Evolutionary conservation across 2,888 invertebrate species (phyloP).

Genomic region (Caenorhabditis sinica): DNA sequence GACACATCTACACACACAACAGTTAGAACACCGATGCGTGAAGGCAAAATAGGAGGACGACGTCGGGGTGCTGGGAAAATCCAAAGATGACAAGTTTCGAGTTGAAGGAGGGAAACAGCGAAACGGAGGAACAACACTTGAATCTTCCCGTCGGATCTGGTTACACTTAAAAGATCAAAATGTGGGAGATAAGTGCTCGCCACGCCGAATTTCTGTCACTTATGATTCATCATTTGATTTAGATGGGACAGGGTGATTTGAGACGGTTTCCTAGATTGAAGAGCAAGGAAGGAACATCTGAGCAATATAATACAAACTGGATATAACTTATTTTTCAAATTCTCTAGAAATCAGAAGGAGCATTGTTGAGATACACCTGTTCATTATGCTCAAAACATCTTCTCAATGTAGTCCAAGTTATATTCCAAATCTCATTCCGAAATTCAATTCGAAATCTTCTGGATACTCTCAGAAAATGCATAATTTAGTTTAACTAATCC

Average conservation of each 20-base stretch:
- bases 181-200: slow-evolving; percentile 45
- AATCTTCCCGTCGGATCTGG: slow-evolving; percentile 51
- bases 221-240: slow-evolving; percentile 51
- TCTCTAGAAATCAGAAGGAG: no score
- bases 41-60: slow-evolving; percentile 18
- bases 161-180: slow-evolving; percentile 46
- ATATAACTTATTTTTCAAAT: no score
- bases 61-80: slow-evolving; percentile 2
- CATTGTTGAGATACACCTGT: no score
- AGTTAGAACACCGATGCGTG: slow-evolving; percentile 47
- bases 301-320: no score
- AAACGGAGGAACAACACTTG: slow-evolving; percentile 38
- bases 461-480: slow-evolving; percentile 2
- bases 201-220: not conserved
- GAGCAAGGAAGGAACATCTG: not conserved
- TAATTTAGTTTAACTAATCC: slow-evolving; percentile 7
- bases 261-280: not conserved
- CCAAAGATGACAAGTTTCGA: slow-evolving; percentile 31
- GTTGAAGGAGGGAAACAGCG: not conserved
- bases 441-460: not conserved
- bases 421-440: not conserved
- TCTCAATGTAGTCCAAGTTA: not conserved
- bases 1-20: slow-evolving; percentile 25
- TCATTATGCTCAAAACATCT: no score
- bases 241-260: not conserved